Base-by-base conservation (phyloP, 2,113 vertebrate genomes). In the Daboia siamensis region DNA sequence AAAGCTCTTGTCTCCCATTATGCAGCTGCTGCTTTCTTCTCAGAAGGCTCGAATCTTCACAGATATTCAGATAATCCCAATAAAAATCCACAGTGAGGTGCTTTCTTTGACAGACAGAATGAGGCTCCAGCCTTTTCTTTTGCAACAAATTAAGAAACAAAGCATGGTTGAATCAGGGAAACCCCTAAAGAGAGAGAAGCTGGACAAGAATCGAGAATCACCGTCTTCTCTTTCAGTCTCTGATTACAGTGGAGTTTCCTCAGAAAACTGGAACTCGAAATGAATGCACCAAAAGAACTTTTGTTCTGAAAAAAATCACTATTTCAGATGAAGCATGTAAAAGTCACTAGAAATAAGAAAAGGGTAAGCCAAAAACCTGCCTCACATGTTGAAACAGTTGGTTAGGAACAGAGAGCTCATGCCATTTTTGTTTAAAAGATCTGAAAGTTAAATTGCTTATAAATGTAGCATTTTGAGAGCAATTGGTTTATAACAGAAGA, bases 401-500 rank as follows among this genome's bases (percentile, higher is more conserved):
- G 51, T 48, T 46, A 9, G 48, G 39, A 33, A 26, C 29, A n/a
- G 39, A 44, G 44, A 87, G 51, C 59, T 7, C 26, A 29, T 57
- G 6, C 6, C 5, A 29, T 85, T 61, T 80, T 80, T 54, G 48
- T 86, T 74, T 90, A 90, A 13, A 69, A 55, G 9, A 33, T 46
- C 48, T 74, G 51, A 8, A 33, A 33, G 29, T 54, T 61, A 29
- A 88, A n/a, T 74, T 80, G 52, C 17, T 80, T 9, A 17, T 46
- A 59, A 59, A 57, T 21, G 21, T 46, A 61, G 69, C 46, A 89
- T 59, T 44, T n/a, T 88, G 87, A 48, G 9, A 9, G 12, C 15
- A 86, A 69, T 46, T 15, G 33, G n/a, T 86, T 61, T 61, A 46
- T 51, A 11, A 84, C 17, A 29, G 93, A 93, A 84, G 93, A 93